A percentile compares a stretch with the other conserved stretches of the same genome.
These are phyloP conservation scores for Molorchus minor DNA, from an alignment of 2,888 invertebrate species.

Conservation along the genomic window DNA sequence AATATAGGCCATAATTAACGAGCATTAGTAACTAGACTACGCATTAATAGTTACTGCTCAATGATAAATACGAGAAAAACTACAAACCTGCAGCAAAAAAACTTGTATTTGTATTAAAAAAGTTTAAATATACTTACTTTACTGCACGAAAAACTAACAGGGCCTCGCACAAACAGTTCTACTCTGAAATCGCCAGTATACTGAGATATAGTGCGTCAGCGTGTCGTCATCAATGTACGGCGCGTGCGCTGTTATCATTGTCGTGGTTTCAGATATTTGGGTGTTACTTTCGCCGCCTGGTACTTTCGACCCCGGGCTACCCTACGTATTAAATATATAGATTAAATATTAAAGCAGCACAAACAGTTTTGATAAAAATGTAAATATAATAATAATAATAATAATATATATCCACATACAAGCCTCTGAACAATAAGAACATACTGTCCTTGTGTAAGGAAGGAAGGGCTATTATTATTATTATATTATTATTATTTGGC, in stretches of 20 bases:
- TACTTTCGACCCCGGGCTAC: no score
- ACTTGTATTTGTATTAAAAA: not conserved
- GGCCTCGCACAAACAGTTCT: not conserved
- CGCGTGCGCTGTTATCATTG: not conserved
- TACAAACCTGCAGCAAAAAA: not conserved
- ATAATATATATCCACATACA: no score
- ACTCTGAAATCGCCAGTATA: not conserved
- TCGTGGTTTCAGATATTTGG: not conserved
- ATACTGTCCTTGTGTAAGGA: no score
- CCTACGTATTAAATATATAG: no score
- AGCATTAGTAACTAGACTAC: not conserved
- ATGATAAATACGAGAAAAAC: not conserved
- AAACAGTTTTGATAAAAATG: no score
- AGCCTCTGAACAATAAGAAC: no score
- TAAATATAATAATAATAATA: no score
- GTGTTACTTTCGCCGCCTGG: not conserved
- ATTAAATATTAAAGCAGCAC: no score
- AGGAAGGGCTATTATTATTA: no score
- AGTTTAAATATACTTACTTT: no score
- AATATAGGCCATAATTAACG: not conserved
- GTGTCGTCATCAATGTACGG: not conserved
- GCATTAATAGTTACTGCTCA: not conserved
- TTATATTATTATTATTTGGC: no score
- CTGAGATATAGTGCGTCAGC: not conserved
- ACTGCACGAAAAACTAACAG: not conserved